These are phyloP conservation scores for Pseudeuparius sepicola DNA, from an alignment of 2,888 invertebrate genomes.

Conservation along the genomic window DNA sequence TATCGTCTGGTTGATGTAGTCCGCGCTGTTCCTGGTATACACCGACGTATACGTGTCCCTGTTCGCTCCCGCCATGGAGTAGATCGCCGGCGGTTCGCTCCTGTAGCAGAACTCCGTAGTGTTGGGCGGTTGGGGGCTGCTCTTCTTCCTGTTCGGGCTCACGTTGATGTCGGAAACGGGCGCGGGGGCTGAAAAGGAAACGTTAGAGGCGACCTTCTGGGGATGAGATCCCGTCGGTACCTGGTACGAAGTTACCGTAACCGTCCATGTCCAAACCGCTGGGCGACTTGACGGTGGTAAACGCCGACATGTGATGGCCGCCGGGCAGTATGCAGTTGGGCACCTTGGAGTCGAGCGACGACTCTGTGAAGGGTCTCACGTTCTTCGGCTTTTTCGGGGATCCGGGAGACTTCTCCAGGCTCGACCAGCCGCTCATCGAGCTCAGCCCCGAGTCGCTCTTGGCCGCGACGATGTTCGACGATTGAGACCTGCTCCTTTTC, in stretches of 20 bases:
- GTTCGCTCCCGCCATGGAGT: constrained; percentile 64
- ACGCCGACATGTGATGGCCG: constrained; percentile 46
- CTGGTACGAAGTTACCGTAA: constrained; percentile 44
- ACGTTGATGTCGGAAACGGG: constrained; percentile 42
- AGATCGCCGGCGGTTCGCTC: constrained; percentile 56
- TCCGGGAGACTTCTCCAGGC: constrained; percentile 75
- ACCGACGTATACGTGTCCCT: constrained; percentile 63
- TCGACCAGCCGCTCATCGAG: constrained; percentile 81
- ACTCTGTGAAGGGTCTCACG: constrained; percentile 46
- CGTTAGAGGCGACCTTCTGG: too few species aligned
- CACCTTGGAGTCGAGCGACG: constrained; percentile 44
- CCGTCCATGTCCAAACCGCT: constrained; percentile 40
- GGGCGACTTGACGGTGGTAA: constrained; percentile 46
- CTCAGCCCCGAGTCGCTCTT: constrained; percentile 82
- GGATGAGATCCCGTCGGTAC: too few species aligned
- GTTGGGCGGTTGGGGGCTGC: constrained; percentile 30
- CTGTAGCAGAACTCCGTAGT: constrained; percentile 39
- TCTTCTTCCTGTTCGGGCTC: constrained; percentile 42
- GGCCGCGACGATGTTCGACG: constrained; percentile 57
- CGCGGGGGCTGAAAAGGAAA: too few species aligned
- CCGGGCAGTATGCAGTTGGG: constrained; percentile 37
- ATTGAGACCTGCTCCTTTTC: constrained; percentile 52
- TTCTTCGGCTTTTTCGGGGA: constrained; percentile 56
- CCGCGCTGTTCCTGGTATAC: constrained; percentile 57
- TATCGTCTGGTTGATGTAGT: constrained; percentile 49